Evolutionary conservation across 2,797 vertebrate species (phyloP), one percentile per base, ranked within the genome.

Genomic region (Parotocinclus haroldoi): DNA sequence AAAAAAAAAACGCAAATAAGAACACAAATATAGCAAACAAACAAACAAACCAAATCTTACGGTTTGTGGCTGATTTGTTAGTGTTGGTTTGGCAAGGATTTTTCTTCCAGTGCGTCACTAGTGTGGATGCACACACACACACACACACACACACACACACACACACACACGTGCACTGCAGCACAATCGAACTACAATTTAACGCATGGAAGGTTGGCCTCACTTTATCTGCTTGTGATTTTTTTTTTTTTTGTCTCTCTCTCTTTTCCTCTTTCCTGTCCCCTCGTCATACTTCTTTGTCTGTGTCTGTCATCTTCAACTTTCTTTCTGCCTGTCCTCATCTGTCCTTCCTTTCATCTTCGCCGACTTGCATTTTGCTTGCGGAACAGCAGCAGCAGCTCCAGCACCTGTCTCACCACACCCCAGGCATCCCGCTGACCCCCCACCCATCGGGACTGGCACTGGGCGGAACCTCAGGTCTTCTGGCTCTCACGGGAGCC

Each of bases 301-400:
- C 10, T 19, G n/a, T 16, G 37, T 42, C 8, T 42, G 40, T 42
- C 27, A 5, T 5, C 27, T 27, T 7, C 10, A 1, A 2, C 10
- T 48, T 11, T 48, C 1, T 48, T 2, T 48, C 12, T 50, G 7
- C n/a, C 40, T 49, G 0, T 18, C 36, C 18, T 1, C 27, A 37
- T 48, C 37, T 57, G 14, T 61, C 45, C 58, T 18, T 63, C 10
- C 58, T 16, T 59, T 14, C 8, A 0, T 60, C 11, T 42, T 7
- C 57, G 1, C 53, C 13, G 66, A 11, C 40, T 48, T 9, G 10
- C 10, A n/a, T 27, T 68, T 11, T 68, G 51, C 51, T 84, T 82
- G 79, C 84, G 84, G 72, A 73, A 62, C 87, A 95, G 93, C 95
- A 96, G 94, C 95, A 98, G 93, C 95, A 97, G 90, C 93, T 98